These are phyloP conservation scores for Hirtodrosophila duncani DNA, from an alignment of 2,888 invertebrate genomes.

Conservation along the genomic window DNA sequence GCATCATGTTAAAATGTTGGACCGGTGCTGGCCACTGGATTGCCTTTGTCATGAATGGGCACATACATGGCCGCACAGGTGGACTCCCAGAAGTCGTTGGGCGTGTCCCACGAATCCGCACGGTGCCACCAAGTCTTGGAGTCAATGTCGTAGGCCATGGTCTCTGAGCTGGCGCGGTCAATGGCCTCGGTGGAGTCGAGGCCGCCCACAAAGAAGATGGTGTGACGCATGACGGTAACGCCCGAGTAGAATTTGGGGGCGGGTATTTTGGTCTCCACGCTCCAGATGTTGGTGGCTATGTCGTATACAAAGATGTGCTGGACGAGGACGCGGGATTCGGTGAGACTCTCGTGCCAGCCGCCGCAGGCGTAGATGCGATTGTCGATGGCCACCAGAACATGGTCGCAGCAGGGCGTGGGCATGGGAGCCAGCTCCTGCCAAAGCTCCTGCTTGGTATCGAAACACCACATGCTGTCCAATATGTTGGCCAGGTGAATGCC, in stretches of 20 bases:
- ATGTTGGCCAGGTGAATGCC: slow-evolving; percentile 78
- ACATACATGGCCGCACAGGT: slow-evolving; percentile 84
- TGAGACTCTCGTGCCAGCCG: slow-evolving; percentile 82
- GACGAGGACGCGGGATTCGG: slow-evolving; percentile 80
- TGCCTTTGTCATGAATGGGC: slow-evolving; percentile 79
- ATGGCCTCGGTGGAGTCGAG: slow-evolving; percentile 83
- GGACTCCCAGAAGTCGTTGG: slow-evolving; percentile 86
- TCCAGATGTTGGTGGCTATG: slow-evolving; percentile 81
- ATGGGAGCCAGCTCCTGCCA: slow-evolving; percentile 81
- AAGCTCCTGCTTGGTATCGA: slow-evolving; percentile 79
- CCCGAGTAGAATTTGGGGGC: slow-evolving; percentile 85
- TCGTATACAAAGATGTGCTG: slow-evolving; percentile 84
- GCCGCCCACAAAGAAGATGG: slow-evolving; percentile 85
- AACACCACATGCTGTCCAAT: slow-evolving; percentile 79
- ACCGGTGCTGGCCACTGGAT: too few species aligned
- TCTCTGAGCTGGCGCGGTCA: slow-evolving; percentile 83
- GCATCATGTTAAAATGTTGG: too few species aligned
- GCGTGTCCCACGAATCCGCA: slow-evolving; percentile 81
- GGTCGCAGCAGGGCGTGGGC: slow-evolving; percentile 83
- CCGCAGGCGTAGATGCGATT: slow-evolving; percentile 83
- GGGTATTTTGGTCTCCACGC: slow-evolving; percentile 81
- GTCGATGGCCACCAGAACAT: slow-evolving; percentile 81
- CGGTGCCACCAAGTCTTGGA: slow-evolving; percentile 83
- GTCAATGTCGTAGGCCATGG: slow-evolving; percentile 84
- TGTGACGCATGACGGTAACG: slow-evolving; percentile 81